Evolutionary conservation across 2,888 invertebrate genomes (phyloP).

Genomic region (Apamea sordens): DNA sequence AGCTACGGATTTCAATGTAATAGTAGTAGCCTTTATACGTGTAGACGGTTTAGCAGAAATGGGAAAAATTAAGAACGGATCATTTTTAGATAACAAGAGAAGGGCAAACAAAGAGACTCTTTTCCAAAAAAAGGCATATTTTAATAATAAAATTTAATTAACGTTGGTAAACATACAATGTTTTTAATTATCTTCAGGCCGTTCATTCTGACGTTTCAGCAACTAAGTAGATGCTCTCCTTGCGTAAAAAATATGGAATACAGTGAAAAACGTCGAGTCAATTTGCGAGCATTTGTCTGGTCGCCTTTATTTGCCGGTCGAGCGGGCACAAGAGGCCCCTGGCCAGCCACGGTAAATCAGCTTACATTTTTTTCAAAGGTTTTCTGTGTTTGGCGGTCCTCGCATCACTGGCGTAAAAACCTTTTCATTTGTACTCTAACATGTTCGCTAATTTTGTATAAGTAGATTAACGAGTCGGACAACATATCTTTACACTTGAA

Average conservation of each 20-base stretch:
- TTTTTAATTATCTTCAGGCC: conserved; percentile 65
- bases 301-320: conserved; percentile 89
- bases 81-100: conserved; percentile 29
- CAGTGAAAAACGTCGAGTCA: conserved; percentile 88
- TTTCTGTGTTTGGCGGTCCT: conserved; percentile 87
- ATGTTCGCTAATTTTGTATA: conserved; percentile 73
- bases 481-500: conserved; percentile 57
- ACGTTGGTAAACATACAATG: conserved; percentile 67
- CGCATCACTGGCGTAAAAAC: conserved; percentile 85
- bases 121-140: conserved; percentile 45
- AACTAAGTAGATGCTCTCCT: conserved; percentile 72
- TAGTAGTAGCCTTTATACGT: conserved; percentile 38
- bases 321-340: conserved; percentile 83
- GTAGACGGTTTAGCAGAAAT: conserved; percentile 28
- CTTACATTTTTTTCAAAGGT: conserved; percentile 89
- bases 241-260: conserved; percentile 84
- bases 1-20: conserved; percentile 52
- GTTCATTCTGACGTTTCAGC: conserved; percentile 69
- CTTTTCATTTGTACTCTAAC: conserved; percentile 81
- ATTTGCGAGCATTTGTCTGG: conserved; percentile 90
- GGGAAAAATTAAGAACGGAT: conserved; percentile 15
- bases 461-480: conserved; percentile 52
- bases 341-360: conserved; percentile 88
- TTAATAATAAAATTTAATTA: conserved; percentile 62
- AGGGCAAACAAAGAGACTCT: conserved; percentile 42